phyloP scores from a whole-genome alignment of 2,113 vertebrate genomes.

The Ibidorhyncha struthersii region DNA sequence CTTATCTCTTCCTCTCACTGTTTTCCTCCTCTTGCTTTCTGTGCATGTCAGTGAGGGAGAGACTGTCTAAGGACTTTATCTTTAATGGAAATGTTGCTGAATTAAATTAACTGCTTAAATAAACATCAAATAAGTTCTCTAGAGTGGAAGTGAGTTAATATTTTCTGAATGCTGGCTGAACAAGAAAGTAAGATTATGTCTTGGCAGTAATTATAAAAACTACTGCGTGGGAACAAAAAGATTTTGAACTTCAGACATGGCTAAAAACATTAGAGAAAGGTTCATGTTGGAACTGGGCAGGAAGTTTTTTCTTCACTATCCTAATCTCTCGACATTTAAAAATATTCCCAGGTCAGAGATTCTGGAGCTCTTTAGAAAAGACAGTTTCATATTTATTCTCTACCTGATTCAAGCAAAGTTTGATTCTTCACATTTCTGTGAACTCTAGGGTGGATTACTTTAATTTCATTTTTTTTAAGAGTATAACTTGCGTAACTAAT shows the following conservation, averaged over 20 bases:
- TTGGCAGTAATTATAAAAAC: background rate
- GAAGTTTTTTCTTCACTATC: background rate
- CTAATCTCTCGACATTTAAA: background rate
- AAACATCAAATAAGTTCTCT: conserved; percentile 33
- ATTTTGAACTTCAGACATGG: background rate
- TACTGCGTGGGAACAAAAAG: background rate
- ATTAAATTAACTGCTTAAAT: conserved; percentile 51
- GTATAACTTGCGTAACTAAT: background rate
- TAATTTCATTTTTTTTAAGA: background rate
- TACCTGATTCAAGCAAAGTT: background rate
- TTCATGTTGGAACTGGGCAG: background rate
- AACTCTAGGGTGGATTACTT: background rate
- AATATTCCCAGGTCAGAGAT: background rate
- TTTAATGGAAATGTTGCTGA: conserved; percentile 25
- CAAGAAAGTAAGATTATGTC: background rate
- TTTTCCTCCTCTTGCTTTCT: conserved; percentile 3
- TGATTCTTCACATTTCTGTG: background rate
- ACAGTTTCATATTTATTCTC: background rate
- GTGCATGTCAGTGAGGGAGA: background rate
- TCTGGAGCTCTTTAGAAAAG: background rate
- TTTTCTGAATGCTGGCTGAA: conserved; percentile 26
- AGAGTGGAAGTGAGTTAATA: conserved; percentile 21
- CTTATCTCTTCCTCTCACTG: conserved; percentile 19
- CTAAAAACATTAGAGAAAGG: background rate
- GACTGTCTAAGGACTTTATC: conserved; percentile 11